phyloP scores from a whole-genome alignment of 2,888 invertebrate genomes.

The Lordiphosa fenestrarum region DNA sequence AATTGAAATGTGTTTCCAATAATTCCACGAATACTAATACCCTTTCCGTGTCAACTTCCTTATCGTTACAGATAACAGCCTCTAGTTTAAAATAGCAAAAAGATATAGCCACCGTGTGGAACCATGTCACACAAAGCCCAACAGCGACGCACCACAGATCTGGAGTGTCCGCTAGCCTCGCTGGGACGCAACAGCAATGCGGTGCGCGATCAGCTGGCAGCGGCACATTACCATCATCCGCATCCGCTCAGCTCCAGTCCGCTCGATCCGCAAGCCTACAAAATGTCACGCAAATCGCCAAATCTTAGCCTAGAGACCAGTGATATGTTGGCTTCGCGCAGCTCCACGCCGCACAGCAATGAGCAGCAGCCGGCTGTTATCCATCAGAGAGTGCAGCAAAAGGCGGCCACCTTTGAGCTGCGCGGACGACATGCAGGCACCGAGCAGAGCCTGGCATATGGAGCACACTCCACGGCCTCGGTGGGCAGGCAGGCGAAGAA shows the following conservation, averaged over 20 bases:
- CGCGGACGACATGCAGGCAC: slow-evolving; percentile 57
- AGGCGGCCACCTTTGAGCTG: slow-evolving; percentile 76
- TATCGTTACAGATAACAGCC: slow-evolving; percentile 32
- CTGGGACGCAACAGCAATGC: slow-evolving; percentile 81
- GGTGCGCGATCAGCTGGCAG: slow-evolving; percentile 73
- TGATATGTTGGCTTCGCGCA: slow-evolving; percentile 56
- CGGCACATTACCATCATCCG: slow-evolving; percentile 78
- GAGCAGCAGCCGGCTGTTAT: slow-evolving; percentile 40
- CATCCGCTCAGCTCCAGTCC: slow-evolving; percentile 81
- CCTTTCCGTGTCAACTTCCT: too few species aligned
- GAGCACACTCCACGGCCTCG: slow-evolving; percentile 66
- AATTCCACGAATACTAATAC: too few species aligned
- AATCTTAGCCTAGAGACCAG: slow-evolving; percentile 77
- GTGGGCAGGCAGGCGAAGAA: slow-evolving; percentile 64
- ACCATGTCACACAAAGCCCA: slow-evolving; percentile 79
- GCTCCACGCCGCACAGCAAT: slow-evolving; percentile 44
- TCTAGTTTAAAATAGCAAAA: slow-evolving; percentile 10
- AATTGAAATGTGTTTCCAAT: too few species aligned
- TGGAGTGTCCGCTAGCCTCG: slow-evolving; percentile 84
- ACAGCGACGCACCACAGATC: slow-evolving; percentile 69
- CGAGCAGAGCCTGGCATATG: slow-evolving; percentile 37
- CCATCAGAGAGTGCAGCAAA: slow-evolving; percentile 69
- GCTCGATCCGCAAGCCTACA: slow-evolving; percentile 80
- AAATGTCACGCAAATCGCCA: slow-evolving; percentile 80
- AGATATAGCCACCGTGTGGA: not conserved